Conservation (phyloP, 2,113 vertebrate genomes). For the Megaceryle torquata region DNA sequence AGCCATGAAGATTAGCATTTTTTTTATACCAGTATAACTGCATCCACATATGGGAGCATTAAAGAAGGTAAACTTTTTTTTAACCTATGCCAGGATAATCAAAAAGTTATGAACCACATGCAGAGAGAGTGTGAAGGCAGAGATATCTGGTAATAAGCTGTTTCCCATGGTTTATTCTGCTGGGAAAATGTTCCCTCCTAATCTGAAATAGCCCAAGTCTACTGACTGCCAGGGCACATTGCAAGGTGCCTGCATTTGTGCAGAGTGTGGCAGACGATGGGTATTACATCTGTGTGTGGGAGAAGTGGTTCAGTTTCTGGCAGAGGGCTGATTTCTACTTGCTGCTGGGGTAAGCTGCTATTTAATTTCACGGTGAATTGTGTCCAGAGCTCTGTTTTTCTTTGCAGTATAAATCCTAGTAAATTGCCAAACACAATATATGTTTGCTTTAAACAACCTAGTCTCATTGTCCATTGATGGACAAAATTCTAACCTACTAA, state of each 20-base stretch:
- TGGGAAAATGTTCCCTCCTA: neutral
- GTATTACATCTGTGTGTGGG: neutral
- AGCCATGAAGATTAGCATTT: neutral
- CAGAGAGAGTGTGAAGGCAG: neutral
- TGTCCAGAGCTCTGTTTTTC: conserved; percentile 24
- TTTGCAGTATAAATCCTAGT: neutral
- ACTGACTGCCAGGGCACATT: neutral
- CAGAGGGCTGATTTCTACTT: conserved; percentile 9
- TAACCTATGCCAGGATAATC: neutral
- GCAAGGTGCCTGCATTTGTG: neutral
- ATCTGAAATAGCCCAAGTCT: neutral
- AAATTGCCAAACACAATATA: conserved; percentile 22
- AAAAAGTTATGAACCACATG: neutral
- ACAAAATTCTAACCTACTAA: conserved; percentile 17
- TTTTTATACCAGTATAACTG: neutral
- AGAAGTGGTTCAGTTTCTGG: neutral
- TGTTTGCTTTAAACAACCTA: conserved; percentile 28
- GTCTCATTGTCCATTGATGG: neutral
- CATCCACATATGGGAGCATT: neutral
- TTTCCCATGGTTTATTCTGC: neutral
- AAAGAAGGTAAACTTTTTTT: neutral
- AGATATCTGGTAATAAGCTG: neutral
- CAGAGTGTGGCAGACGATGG: neutral
- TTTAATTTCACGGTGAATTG: conserved; percentile 50
- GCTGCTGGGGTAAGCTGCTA: conserved; percentile 9